phyloP scores from a whole-genome alignment of 2,797 vertebrate species.

The Chlorospingus semifuscus region DNA sequence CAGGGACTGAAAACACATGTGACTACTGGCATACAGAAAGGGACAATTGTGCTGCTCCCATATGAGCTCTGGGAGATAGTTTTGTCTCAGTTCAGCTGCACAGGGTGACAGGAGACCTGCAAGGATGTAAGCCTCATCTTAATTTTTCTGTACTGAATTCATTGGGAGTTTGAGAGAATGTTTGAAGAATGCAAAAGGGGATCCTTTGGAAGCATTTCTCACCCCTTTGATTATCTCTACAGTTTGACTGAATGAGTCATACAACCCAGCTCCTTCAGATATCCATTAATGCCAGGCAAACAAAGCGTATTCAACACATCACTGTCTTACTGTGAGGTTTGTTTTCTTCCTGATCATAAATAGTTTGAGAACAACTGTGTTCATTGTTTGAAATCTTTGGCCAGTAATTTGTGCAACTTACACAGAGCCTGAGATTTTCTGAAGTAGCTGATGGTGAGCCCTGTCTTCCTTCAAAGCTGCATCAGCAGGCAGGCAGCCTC shows the following conservation, averaged over 20 bases:
- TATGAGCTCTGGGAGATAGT: background rate
- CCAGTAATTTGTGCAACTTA: background rate
- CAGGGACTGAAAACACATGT: background rate
- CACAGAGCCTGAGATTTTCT: background rate
- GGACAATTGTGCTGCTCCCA: background rate
- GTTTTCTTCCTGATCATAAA: background rate
- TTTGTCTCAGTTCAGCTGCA: background rate
- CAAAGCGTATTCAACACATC: background rate
- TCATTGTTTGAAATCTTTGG: background rate
- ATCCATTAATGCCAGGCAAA: background rate
- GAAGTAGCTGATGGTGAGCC: background rate
- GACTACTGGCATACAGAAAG: background rate
- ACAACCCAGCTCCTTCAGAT: background rate
- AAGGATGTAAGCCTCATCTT: background rate
- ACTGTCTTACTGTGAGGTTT: background rate
- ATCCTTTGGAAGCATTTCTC: background rate
- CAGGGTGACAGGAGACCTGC: background rate
- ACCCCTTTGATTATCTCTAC: conserved; percentile 2
- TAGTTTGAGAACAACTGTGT: background rate
- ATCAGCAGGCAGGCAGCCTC: background rate
- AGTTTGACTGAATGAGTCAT: conserved; percentile 4
- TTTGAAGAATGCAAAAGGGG: background rate
- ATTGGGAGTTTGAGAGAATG: background rate
- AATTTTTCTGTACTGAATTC: background rate
- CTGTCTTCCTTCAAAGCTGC: background rate